phyloP scores from a whole-genome alignment of 2,797 vertebrate genomes.

The Sarcoramphus papa region DNA sequence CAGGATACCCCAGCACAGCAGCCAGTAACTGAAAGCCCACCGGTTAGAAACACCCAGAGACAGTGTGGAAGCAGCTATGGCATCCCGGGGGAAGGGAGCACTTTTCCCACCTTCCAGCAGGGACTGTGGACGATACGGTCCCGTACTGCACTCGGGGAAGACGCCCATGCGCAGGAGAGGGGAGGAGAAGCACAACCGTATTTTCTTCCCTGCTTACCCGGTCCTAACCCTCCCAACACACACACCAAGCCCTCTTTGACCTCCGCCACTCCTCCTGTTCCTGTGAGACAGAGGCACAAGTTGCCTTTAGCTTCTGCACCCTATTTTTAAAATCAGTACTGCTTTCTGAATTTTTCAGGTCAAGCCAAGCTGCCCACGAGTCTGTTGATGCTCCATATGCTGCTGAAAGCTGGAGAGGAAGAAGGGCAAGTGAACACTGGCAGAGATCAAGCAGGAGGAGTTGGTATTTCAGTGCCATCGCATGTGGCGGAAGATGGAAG shows the following conservation, averaged over 20 bases:
- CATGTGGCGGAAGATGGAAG: not conserved
- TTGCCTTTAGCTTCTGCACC: not conserved
- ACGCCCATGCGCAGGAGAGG: not conserved
- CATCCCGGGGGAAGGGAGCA: not conserved
- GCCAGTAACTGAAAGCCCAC: not conserved
- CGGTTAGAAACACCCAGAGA: not conserved
- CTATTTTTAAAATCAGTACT: slow-evolving; percentile 45
- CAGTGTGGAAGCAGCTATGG: accelerated
- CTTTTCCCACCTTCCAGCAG: not conserved
- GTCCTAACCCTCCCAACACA: not conserved
- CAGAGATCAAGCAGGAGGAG: slow-evolving; percentile 17
- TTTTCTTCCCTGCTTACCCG: not conserved
- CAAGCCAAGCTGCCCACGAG: slow-evolving; percentile 28
- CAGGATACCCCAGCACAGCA: not conserved
- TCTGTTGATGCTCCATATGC: slow-evolving; percentile 33
- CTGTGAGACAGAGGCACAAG: slow-evolving; percentile 2
- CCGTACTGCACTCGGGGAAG: not conserved
- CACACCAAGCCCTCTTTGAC: not conserved
- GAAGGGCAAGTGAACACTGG: not conserved
- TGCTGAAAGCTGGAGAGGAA: slow-evolving; percentile 35
- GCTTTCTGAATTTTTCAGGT: slow-evolving; percentile 47
- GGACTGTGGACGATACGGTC: not conserved
- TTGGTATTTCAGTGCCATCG: not conserved
- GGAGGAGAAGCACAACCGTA: accelerated
- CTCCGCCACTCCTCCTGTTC: not conserved